Conservation (phyloP, 2,113 vertebrate species). For the Nerophis ophidion region DNA sequence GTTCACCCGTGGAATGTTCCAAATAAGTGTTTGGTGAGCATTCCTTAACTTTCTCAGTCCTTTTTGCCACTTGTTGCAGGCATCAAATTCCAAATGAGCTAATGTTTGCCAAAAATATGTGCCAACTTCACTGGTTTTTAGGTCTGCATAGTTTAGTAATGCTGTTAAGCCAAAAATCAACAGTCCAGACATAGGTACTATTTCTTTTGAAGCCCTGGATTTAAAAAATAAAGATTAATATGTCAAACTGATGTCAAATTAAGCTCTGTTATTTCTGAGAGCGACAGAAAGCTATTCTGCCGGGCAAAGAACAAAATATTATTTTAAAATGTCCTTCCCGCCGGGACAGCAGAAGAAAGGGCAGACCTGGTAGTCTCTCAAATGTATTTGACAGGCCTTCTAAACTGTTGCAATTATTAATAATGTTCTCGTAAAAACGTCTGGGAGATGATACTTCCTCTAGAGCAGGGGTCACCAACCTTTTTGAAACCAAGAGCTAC, state of each 20-base stretch:
- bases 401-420: conserved; percentile 17
- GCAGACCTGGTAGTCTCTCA: conserved; percentile 1
- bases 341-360: conserved; percentile 1
- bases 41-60: too few species aligned
- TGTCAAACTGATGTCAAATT: background rate
- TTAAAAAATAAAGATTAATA: background rate
- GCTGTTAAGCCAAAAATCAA: too few species aligned
- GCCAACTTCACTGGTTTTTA: too few species aligned
- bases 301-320: background rate
- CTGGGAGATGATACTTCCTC: conserved; percentile 11
- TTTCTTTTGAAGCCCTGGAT: background rate
- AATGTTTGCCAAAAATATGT: too few species aligned
- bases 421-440: conserved; percentile 26
- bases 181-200: background rate
- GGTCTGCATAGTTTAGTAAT: too few species aligned
- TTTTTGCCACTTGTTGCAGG: too few species aligned
- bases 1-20: too few species aligned
- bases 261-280: background rate
- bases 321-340: background rate
- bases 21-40: too few species aligned
- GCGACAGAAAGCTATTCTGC: background rate
- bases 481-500: too few species aligned
- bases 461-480: too few species aligned
- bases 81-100: too few species aligned
- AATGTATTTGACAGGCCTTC: conserved; percentile 10